Conservation (phyloP, 2,888 invertebrate species). For the Tupiocoris notatus region DNA sequence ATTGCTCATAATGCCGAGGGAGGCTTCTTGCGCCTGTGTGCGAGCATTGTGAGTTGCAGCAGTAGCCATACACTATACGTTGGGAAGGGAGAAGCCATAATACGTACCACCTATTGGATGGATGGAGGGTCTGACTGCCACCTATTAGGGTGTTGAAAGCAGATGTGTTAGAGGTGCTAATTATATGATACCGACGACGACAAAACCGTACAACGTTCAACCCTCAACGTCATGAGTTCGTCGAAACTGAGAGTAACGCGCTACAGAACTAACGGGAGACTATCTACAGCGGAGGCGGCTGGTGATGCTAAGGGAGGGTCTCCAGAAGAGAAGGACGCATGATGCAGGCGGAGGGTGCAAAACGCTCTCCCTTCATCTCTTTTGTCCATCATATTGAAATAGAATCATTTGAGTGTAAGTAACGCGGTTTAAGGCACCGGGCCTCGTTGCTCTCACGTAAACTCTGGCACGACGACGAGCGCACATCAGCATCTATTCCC, state of each 20-base stretch:
- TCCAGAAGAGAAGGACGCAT: not conserved
- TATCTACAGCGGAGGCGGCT: too few relatives aligned
- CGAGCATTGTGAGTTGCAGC: not conserved
- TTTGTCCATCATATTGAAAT: constrained; percentile 59
- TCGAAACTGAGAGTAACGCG: too few relatives aligned
- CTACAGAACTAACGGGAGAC: too few relatives aligned
- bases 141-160: constrained; percentile 35
- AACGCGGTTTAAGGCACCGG: constrained; percentile 61
- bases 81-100: not conserved
- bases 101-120: not conserved
- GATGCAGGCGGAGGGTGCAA: constrained; percentile 4
- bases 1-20: not conserved
- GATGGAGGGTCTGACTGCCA: not conserved
- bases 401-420: constrained; percentile 70
- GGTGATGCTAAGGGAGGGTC: too few relatives aligned
- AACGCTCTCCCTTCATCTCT: constrained; percentile 24
- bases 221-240: not conserved
- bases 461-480: not conserved
- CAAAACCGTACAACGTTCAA: not conserved
- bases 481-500: not conserved
- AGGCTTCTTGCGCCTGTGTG: not conserved
- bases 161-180: constrained; percentile 38
- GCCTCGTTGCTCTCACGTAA: constrained; percentile 13
- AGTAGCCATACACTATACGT: not conserved
- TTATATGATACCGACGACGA: constrained; percentile 37